Evolutionary conservation across 2,888 invertebrate species (phyloP).

Genomic region (Crossocerus cetratus): DNA sequence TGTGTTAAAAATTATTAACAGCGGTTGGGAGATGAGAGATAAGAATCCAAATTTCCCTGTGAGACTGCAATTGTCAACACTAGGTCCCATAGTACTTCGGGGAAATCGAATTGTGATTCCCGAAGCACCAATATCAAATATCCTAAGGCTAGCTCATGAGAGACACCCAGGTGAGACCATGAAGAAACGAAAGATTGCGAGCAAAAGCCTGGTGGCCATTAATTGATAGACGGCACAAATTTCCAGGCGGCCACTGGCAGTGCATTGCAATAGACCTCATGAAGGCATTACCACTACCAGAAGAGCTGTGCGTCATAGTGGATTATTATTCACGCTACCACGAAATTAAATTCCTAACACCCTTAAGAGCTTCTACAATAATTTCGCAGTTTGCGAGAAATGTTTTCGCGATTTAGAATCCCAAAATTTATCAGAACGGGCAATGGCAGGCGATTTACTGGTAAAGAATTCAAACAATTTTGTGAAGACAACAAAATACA

Average conservation of each 20-base stretch:
- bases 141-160: too few species aligned
- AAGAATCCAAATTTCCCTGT: too few species aligned
- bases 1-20: too few species aligned
- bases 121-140: too few species aligned
- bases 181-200: conserved; percentile 49
- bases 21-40: too few species aligned
- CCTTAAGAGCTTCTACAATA: conserved; percentile 36
- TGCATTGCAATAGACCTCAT: conserved; percentile 43
- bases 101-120: too few species aligned
- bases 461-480: conserved; percentile 11
- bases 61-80: too few species aligned
- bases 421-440: conserved; percentile 47
- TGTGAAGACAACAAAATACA: conserved; percentile 10
- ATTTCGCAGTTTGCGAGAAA: conserved; percentile 43
- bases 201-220: conserved; percentile 55
- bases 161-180: too few species aligned
- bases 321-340: conserved; percentile 53
- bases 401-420: conserved; percentile 55
- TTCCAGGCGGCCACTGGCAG: conserved; percentile 43
- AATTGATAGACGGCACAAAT: conserved; percentile 40
- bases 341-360: conserved; percentile 34
- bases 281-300: conserved; percentile 39
- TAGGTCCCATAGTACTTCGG: too few species aligned
- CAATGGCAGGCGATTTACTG: conserved; percentile 47
- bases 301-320: conserved; percentile 34